Conservation (phyloP, 1,140 invertebrate genomes). For the Pogonomyrmex barbatus region DNA sequence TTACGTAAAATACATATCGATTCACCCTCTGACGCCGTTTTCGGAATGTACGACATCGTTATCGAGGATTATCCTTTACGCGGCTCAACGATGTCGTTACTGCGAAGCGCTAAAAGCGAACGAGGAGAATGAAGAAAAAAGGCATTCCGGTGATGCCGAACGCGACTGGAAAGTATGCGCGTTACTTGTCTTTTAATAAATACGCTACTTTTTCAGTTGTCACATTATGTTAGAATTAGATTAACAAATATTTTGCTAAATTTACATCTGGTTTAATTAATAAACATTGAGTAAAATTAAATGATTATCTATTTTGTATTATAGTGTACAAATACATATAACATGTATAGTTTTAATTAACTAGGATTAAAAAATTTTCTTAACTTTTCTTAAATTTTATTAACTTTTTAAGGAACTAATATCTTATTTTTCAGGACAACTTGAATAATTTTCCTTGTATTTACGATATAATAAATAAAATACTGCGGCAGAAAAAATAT, state of each 20-base stretch:
- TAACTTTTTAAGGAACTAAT: background rate
- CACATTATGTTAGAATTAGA: background rate
- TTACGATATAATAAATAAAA: background rate
- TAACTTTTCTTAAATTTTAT: too few relatives aligned
- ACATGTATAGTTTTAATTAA: background rate
- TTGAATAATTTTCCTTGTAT: background rate
- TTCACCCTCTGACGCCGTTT: constrained; percentile 46
- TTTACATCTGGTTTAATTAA: background rate
- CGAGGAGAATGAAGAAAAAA: constrained; percentile 35
- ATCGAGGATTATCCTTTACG: constrained; percentile 62
- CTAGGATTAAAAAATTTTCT: background rate
- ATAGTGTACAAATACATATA: background rate
- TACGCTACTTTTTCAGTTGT: background rate
- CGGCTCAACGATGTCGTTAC: constrained; percentile 54
- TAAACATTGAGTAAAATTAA: background rate
- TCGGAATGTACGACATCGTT: constrained; percentile 58
- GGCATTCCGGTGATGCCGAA: background rate
- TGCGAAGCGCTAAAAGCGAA: constrained; percentile 52
- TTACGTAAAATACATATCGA: constrained; percentile 47
- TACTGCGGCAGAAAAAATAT: background rate
- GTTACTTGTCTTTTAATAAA: background rate
- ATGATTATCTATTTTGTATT: background rate
- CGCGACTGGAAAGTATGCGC: background rate
- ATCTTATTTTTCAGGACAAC: background rate
- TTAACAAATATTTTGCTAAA: background rate